Base-by-base conservation (phyloP, 2,888 invertebrate species). In the Polietes domitor region DNA sequence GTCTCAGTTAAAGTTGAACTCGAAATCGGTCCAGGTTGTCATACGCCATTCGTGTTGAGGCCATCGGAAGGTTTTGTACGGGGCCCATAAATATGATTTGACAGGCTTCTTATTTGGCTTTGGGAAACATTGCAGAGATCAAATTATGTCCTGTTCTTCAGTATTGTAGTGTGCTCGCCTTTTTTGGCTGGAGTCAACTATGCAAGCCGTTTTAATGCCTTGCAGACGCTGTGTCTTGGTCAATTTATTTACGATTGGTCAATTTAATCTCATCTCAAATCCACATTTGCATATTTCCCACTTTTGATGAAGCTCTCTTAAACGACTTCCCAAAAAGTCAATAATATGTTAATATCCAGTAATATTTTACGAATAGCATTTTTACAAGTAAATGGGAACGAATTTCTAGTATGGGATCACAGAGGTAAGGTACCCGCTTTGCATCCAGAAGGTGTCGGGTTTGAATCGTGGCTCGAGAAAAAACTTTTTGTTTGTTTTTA, bases 11-110 rank as follows among this genome's bases (percentile, higher is more conserved):
- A 9, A 83, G 47, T 47, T 82, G 9, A 81, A 85, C 17, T 98
- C 98, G 0, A 97, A 97, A 87, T 95, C 96, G 85, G 92, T 95
- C 86, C 93, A 95, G 0, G 93, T 93, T 17, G 94, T 95, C 5
- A 95, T 96, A 0, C 98, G 92, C 95, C 95, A 2, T 93, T 97
- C 91, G 93, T 96, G 83, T 96, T 96, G 92, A 94, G 98, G 86
- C 98, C 97, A 9, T 94, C 98, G 88, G 98, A 98, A 93, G 99
- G 99, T 7, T 99, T 99, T 91, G 95, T 99, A 95, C 99, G 12
- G 96, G 97, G 50, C 99, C 99, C 0, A 99, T 99, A 91, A 99
- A 99, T 93, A 99, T 99, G 91, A 98, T 98, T 17, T 99, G 99
- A 5, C 98, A 99, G 88, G 98, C 98, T 70, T 99, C 98, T 32